Percentiles rank a stretch among this genome's conserved stretches.
Conservation (phyloP, 1,140 invertebrate genomes). For the Microplitis demolitor region DNA sequence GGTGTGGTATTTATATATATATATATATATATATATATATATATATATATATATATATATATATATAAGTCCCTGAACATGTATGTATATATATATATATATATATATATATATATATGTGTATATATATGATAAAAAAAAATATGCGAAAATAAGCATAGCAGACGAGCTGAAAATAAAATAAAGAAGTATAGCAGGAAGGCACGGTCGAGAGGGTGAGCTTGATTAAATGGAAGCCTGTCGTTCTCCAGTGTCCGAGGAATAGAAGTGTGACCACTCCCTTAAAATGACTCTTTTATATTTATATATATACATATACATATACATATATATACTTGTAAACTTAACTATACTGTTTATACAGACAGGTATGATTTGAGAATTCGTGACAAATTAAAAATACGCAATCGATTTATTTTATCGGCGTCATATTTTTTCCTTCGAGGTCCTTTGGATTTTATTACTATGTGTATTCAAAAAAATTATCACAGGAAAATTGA, state of each 20-base stretch:
- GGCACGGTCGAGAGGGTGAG: conserved; percentile 25
- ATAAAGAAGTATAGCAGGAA: conserved; percentile 9
- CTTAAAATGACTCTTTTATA: not conserved
- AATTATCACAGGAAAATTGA: no score
- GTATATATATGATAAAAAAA: conserved; percentile 6
- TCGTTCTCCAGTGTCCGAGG: not conserved
- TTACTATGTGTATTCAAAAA: no score
- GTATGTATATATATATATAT: no score
- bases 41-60: not conserved
- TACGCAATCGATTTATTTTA: no score
- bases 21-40: no score
- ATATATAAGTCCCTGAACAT: not conserved
- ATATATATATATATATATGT: not conserved
- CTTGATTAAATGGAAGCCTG: conserved; percentile 29
- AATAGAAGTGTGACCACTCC: conserved; percentile 18
- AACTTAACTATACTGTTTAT: not conserved
- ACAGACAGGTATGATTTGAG: not conserved
- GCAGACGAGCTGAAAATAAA: conserved; percentile 2
- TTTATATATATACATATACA: not conserved
- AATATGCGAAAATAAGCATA: conserved; percentile 8
- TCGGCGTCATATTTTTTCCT: no score
- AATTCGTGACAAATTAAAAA: not conserved
- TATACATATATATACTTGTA: not conserved
- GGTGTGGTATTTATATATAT: not conserved
- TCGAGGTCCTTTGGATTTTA: no score